Conservation (phyloP, 2,888 invertebrate species). For the Melinaea marsaeus region DNA sequence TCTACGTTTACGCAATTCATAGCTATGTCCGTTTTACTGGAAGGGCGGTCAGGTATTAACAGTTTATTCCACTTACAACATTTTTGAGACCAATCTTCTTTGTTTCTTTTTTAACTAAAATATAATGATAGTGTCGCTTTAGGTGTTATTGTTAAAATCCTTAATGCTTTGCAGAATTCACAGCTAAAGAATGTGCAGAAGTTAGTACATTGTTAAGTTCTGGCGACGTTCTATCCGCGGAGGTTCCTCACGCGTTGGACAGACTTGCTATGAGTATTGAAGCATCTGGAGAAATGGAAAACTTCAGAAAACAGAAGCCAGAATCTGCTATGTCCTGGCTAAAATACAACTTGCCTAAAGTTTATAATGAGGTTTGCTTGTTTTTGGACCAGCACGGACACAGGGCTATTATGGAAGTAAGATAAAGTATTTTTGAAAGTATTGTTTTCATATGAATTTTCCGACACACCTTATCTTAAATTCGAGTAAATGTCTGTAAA, state of each 20-base stretch:
- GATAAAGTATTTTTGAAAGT: constrained; percentile 8
- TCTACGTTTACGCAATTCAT: constrained; percentile 76
- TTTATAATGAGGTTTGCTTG: constrained; percentile 65
- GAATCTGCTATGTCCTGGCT: constrained; percentile 79
- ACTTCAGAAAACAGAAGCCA: constrained; percentile 69
- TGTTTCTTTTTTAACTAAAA: no score
- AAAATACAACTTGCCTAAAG: constrained; percentile 64
- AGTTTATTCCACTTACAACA: no score
- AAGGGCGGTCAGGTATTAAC: constrained; percentile 62
- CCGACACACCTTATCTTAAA: neutral
- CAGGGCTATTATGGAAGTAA: constrained; percentile 81
- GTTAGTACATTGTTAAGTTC: constrained; percentile 82
- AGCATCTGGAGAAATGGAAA: constrained; percentile 58
- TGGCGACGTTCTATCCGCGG: constrained; percentile 85
- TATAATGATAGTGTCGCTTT: no score
- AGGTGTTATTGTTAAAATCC: no score
- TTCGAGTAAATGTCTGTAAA: neutral
- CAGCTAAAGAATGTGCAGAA: constrained; percentile 82
- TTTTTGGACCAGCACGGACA: constrained; percentile 86
- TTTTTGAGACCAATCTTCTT: no score
- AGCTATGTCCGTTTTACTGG: constrained; percentile 73
- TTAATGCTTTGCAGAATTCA: constrained; percentile 72
- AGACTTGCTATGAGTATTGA: constrained; percentile 65
- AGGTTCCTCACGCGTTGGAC: constrained; percentile 79
- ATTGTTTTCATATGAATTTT: neutral